These are phyloP conservation scores for Conistra vaccinii DNA, from an alignment of 2,888 invertebrate genomes.

Conservation along the genomic window DNA sequence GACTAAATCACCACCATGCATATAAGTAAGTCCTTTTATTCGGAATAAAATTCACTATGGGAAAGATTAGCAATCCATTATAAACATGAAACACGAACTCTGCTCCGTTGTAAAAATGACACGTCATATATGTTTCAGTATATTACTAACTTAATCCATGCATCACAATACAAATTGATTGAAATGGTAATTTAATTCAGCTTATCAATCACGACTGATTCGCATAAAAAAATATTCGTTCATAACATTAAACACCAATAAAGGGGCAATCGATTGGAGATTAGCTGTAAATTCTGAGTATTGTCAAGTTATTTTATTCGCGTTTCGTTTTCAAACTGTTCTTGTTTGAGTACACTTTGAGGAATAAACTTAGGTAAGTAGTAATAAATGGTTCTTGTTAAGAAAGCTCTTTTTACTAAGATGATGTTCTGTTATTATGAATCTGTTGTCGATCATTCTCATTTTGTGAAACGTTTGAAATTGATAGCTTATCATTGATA, in stretches of 20 bases:
- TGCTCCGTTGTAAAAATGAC: too few relatives aligned
- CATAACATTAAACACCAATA: constrained; percentile 46
- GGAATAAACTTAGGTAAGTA: not conserved
- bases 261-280: constrained; percentile 45
- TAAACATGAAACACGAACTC: too few relatives aligned
- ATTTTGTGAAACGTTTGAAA: not conserved
- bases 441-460: not conserved
- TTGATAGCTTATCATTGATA: not conserved
- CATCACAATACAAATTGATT: not conserved
- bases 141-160: not conserved
- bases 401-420: not conserved
- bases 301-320: constrained; percentile 42
- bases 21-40: not conserved
- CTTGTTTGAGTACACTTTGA: constrained; percentile 26
- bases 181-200: constrained; percentile 10
- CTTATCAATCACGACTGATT: constrained; percentile 41
- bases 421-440: not conserved
- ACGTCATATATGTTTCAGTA: not conserved
- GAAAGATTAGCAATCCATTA: too few relatives aligned
- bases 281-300: constrained; percentile 37
- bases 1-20: too few relatives aligned
- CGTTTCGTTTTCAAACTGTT: constrained; percentile 27
- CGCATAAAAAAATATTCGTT: constrained; percentile 38
- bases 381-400: constrained; percentile 9
- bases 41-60: too few relatives aligned